These are phyloP conservation scores for Ridgeia piscesae DNA, from an alignment of 1,140 invertebrate genomes.

Conservation along the genomic window DNA sequence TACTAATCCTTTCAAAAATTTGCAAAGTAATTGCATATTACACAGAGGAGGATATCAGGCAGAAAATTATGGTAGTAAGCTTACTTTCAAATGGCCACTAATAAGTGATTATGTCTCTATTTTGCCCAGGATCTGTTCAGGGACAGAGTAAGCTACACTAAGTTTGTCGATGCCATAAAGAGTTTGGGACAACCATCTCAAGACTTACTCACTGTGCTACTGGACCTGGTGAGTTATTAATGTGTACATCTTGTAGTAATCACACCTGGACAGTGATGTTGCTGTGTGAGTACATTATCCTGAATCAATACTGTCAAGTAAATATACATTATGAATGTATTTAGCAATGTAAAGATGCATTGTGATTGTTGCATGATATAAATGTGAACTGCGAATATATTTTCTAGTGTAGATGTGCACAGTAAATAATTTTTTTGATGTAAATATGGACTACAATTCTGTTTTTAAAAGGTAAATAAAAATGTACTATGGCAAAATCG, in stretches of 20 bases:
- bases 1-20: too few relatives aligned
- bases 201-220: slow-evolving; percentile 43
- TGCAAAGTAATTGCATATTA: too few relatives aligned
- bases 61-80: neutral
- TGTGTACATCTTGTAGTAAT: neutral
- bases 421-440: neutral
- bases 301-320: neutral
- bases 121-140: slow-evolving; percentile 42
- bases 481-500: too few relatives aligned
- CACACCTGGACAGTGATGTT: neutral
- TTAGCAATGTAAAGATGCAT: neutral
- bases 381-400: neutral
- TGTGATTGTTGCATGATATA: neutral
- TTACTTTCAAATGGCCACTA: neutral
- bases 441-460: neutral
- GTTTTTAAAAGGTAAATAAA: too few relatives aligned
- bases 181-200: slow-evolving; percentile 49
- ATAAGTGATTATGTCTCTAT: neutral
- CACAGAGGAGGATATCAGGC: too few relatives aligned
- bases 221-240: slow-evolving; percentile 45
- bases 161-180: slow-evolving; percentile 49
- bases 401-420: neutral
- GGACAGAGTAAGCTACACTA: slow-evolving; percentile 43
- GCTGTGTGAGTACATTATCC: neutral
- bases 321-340: neutral